Evolutionary conservation across 2,113 vertebrate genomes (phyloP), one percentile per base, ranked within the genome.

Genomic region (Pygoscelis adeliae): DNA sequence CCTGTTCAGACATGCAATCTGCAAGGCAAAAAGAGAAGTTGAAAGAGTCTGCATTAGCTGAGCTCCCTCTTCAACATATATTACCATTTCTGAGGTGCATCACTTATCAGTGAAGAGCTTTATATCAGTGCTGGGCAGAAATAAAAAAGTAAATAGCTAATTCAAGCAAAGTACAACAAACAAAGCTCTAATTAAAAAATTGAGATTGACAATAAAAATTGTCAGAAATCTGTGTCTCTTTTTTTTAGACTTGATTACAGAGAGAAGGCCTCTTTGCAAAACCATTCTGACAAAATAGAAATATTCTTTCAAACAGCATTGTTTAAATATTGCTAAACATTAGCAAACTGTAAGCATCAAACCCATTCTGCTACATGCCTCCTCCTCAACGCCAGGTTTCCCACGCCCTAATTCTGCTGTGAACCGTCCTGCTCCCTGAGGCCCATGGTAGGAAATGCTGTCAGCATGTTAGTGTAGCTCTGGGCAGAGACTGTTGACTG

Each of bases 381-480:
- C 36, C 21, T 87, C 32, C 79, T 69, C 84, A 44, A 3, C 2
- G 5, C 42, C 74, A 78, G 59, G 26, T 72, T 95, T 95, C 87
- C 84, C 89, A 90, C 0, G 1, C 46, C 8, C 26, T 29, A 50
- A 10, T 76, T 87, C 69, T 86, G 47, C 84, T 69, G 69, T 17
- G 40, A 46, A 36, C 52, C 1, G 0, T 36, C 30, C 65, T 72
- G 42, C 73, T 93, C 80, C 71, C 55, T 10, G 47, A 63, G 73
- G 70, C 52, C 56, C 20, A 3, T 1, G 25, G 58, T 77, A 93
- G 90, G 95, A 91, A 95, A 61, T 62, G 30, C 47, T 0, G 14
- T 95, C 96, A 97, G 86, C 72, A 85, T 7, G 86, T 96, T 80
- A 61, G 70, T 40, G 40, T 53, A 49, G 80, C 89, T 78, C 77